These are phyloP conservation scores for Sesia apiformis DNA, from an alignment of 2,888 invertebrate species.

Conservation along the genomic window DNA sequence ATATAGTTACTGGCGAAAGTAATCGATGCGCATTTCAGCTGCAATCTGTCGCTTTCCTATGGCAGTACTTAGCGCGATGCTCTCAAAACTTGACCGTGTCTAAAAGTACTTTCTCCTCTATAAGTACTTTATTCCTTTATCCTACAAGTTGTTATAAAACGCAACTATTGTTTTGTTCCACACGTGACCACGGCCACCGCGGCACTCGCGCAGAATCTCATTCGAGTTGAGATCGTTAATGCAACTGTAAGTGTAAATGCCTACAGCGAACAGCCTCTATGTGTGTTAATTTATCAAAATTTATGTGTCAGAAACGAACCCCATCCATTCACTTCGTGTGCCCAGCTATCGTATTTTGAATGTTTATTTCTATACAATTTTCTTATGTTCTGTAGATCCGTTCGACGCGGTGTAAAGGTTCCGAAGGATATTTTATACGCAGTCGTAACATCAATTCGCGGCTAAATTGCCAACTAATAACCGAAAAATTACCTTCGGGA, in stretches of 20 bases:
- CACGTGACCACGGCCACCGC: conserved; percentile 60
- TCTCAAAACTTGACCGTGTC: too few species aligned
- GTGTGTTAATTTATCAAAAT: conserved; percentile 60
- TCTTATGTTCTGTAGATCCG: conserved; percentile 28
- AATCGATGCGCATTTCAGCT: conserved; percentile 16
- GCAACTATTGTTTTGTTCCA: conserved; percentile 63
- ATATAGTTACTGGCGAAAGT: conserved; percentile 19
- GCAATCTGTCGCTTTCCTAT: conserved; percentile 40
- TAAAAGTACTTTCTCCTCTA: too few species aligned
- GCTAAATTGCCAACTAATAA: too few species aligned
- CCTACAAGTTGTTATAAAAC: conserved; percentile 27
- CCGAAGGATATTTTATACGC: background rate
- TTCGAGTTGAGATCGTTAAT: conserved; percentile 70
- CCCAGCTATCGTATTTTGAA: conserved; percentile 50
- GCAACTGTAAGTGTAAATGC: conserved; percentile 73
- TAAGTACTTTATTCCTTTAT: too few species aligned
- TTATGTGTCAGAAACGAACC: conserved; percentile 45
- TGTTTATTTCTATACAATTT: conserved; percentile 37
- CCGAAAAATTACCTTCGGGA: background rate
- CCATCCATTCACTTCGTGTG: conserved; percentile 48
- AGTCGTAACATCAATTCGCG: too few species aligned
- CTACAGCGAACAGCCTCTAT: conserved; percentile 51
- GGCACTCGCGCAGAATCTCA: conserved; percentile 60
- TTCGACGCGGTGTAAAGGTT: conserved; percentile 6
- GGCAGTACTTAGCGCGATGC: too few species aligned